Percentiles rank a stretch among this genome's conserved stretches.
Conservation (phyloP, 2,888 invertebrate genomes). For the Macrosiphum euphorbiae region DNA sequence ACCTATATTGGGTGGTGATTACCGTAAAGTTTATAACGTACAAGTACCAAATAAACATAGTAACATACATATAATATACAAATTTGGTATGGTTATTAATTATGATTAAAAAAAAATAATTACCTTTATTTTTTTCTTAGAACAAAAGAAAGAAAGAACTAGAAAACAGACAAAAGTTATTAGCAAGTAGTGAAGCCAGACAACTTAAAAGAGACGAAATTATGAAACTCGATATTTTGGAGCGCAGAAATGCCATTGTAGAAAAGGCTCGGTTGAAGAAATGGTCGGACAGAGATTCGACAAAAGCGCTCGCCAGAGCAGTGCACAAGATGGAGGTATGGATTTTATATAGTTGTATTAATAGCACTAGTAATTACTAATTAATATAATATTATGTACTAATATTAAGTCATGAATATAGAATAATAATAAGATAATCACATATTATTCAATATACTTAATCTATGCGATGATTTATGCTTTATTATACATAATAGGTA, state of each 20-base stretch:
- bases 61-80: background rate
- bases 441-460: background rate
- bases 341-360: no score
- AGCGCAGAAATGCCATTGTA: constrained; percentile 15
- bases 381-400: no score
- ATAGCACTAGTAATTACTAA: no score
- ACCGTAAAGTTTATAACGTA: no score
- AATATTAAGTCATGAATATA: background rate
- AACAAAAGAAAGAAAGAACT: constrained; percentile 8
- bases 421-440: background rate
- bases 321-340: background rate
- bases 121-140: background rate
- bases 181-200: constrained; percentile 8
- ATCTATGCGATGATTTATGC: background rate
- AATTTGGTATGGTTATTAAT: background rate
- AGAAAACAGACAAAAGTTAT: constrained; percentile 13
- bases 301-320: constrained; percentile 19
- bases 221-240: constrained; percentile 5
- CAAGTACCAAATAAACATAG: background rate
- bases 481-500: no score
- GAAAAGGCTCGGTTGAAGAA: constrained; percentile 13
- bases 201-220: background rate
- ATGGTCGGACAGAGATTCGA: constrained; percentile 38
- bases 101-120: background rate
- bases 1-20: background rate